These are phyloP conservation scores for Amphipoea lucens DNA, from an alignment of 2,888 invertebrate genomes.

Conservation along the genomic window DNA sequence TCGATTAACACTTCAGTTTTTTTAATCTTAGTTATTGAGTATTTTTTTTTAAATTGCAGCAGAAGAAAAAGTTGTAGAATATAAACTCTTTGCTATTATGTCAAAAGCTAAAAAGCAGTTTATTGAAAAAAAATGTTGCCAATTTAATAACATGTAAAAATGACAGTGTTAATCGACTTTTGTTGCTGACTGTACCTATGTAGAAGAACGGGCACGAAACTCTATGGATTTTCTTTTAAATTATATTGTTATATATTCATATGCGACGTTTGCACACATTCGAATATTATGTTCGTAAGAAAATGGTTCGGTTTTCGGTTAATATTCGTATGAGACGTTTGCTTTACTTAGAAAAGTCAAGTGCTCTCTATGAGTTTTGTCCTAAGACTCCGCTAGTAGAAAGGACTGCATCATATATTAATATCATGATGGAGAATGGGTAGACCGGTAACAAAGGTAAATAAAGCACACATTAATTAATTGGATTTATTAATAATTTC, in stretches of 20 bases:
- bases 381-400: not conserved
- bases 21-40: too few relatives aligned
- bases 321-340: not conserved
- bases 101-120: too few relatives aligned
- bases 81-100: too few relatives aligned
- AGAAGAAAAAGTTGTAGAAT: too few relatives aligned
- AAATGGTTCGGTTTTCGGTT: not conserved
- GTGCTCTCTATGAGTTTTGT: not conserved
- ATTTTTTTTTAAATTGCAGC: too few relatives aligned
- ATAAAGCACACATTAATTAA: slow-evolving; percentile 12
- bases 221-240: not conserved
- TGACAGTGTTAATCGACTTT: too few relatives aligned
- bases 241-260: not conserved
- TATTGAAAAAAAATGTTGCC: too few relatives aligned
- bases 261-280: not conserved
- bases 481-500: slow-evolving; percentile 65
- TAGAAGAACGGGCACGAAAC: not conserved
- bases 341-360: not conserved
- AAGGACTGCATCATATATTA: too few relatives aligned
- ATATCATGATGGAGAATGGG: not conserved
- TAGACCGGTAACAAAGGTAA: not conserved
- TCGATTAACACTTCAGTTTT: too few relatives aligned
- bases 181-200: not conserved
- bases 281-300: fast-evolving
- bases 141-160: too few relatives aligned